phyloP scores from a whole-genome alignment of 2,888 invertebrate species.

The Morpho deidamia region DNA sequence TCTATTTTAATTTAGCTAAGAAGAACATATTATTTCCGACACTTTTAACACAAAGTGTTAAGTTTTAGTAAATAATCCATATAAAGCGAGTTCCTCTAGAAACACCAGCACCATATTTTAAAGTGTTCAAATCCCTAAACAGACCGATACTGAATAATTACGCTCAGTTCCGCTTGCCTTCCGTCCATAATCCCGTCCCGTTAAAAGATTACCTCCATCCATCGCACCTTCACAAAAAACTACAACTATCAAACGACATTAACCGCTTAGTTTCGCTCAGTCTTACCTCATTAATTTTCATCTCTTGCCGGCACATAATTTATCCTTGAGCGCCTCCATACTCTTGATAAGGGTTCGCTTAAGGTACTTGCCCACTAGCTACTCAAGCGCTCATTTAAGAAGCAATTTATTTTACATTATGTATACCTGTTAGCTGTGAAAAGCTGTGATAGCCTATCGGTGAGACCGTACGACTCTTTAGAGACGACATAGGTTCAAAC shows the following conservation, averaged over 20 bases:
- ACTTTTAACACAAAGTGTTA: background rate
- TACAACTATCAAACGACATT: constrained; percentile 24
- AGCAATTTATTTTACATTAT: no score
- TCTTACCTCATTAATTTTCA: constrained; percentile 78
- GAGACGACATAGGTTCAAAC: no score
- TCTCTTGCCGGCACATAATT: constrained; percentile 71
- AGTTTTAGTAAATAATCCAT: background rate
- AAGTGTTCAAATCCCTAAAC: background rate
- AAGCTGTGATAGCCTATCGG: no score
- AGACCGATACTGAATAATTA: constrained; percentile 18
- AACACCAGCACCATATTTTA: constrained; percentile 1
- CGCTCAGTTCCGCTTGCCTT: constrained; percentile 1
- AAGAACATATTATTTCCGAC: no score
- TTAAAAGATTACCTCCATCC: constrained; percentile 16
- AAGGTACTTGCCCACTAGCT: background rate
- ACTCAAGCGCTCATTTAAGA: background rate
- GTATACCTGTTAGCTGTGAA: no score
- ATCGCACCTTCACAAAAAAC: constrained; percentile 22
- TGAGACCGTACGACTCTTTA: no score
- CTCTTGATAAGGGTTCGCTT: constrained; percentile 67
- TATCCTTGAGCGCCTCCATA: constrained; percentile 72
- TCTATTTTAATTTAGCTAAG: no score
- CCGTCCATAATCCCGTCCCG: constrained; percentile 11
- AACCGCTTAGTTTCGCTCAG: constrained; percentile 38
- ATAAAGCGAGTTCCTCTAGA: background rate